phyloP scores from a whole-genome alignment of 2,797 vertebrate species.

The Sebastes nivosus region DNA sequence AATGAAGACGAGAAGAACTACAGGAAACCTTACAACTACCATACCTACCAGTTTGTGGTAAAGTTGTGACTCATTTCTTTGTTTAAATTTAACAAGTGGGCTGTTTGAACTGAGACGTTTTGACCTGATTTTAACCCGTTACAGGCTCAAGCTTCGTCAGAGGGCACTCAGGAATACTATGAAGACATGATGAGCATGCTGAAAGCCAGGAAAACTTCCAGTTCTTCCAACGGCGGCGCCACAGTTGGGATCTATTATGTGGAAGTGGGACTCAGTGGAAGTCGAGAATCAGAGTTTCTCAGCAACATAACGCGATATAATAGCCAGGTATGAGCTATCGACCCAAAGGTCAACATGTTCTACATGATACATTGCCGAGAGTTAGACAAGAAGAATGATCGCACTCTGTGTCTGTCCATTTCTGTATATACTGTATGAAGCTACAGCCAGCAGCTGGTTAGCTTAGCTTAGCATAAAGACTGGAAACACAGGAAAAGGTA shows the following conservation, averaged over 20 bases:
- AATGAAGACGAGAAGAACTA: slow-evolving; percentile 91
- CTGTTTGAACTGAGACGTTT: neutral
- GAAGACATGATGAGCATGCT: slow-evolving; percentile 80
- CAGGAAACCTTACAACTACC: slow-evolving; percentile 93
- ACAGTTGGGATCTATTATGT: slow-evolving; percentile 62
- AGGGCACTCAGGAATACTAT: slow-evolving; percentile 83
- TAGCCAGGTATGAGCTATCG: slow-evolving; percentile 77
- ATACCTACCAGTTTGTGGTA: slow-evolving; percentile 89
- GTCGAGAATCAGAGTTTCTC: slow-evolving; percentile 50
- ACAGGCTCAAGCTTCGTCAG: slow-evolving; percentile 88
- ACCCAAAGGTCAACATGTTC: neutral
- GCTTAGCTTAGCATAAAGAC: neutral
- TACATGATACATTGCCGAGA: neutral
- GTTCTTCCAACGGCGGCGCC: slow-evolving; percentile 28
- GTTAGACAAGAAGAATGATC: neutral
- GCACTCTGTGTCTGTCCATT: neutral
- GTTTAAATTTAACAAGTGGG: neutral
- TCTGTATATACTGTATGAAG: neutral
- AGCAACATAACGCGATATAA: slow-evolving; percentile 81
- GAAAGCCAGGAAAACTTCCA: slow-evolving; percentile 60
- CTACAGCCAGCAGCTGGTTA: neutral
- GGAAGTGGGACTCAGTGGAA: slow-evolving; percentile 49
- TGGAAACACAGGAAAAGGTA: neutral
- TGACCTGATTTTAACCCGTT: slow-evolving; percentile 7
- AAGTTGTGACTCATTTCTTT: neutral